Evolutionary conservation across 1,140 invertebrate genomes (phyloP).

Genomic region (Drosophila ogumai): DNA sequence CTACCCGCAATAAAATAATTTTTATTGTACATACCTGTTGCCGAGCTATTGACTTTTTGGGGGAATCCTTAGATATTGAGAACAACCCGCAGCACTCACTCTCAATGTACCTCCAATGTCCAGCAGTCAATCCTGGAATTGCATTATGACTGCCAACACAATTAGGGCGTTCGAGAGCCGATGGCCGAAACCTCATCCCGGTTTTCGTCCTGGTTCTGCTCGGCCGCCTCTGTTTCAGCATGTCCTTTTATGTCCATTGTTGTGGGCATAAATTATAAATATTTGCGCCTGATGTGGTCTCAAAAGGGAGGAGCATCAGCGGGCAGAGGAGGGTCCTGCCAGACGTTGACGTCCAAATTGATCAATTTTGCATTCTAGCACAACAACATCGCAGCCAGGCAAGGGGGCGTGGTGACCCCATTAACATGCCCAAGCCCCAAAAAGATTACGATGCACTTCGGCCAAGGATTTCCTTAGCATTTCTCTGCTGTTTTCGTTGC

Average conservation of each 20-base stretch:
- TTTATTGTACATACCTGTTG: background rate
- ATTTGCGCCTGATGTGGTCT: slow-evolving; percentile 13
- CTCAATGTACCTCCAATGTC: background rate
- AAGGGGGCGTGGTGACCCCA: slow-evolving; percentile 34
- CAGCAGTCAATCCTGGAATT: slow-evolving; percentile 11
- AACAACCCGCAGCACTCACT: background rate
- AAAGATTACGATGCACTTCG: slow-evolving; percentile 53
- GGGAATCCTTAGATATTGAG: background rate
- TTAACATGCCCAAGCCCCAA: slow-evolving; percentile 42
- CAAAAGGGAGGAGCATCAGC: background rate
- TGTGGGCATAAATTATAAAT: slow-evolving; percentile 33
- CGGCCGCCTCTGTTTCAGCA: background rate
- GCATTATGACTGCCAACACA: slow-evolving; percentile 40
- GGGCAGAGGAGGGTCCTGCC: slow-evolving; percentile 1
- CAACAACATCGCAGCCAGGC: slow-evolving; percentile 54
- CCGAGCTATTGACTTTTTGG: background rate
- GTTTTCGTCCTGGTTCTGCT: background rate
- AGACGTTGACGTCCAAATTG: slow-evolving; percentile 55
- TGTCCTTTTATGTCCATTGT: slow-evolving; percentile 1
- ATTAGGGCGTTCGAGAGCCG: slow-evolving; percentile 27
- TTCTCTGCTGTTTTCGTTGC: slow-evolving; percentile 6
- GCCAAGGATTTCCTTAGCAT: slow-evolving; percentile 23
- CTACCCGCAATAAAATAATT: too few species aligned
- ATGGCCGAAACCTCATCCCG: slow-evolving; percentile 16
- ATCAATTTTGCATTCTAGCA: slow-evolving; percentile 71